A percentile compares a stretch with the other conserved stretches of the same genome.
These are phyloP conservation scores for Vidua chalybeata DNA, from an alignment of 2,113 vertebrate genomes.

Conservation along the genomic window DNA sequence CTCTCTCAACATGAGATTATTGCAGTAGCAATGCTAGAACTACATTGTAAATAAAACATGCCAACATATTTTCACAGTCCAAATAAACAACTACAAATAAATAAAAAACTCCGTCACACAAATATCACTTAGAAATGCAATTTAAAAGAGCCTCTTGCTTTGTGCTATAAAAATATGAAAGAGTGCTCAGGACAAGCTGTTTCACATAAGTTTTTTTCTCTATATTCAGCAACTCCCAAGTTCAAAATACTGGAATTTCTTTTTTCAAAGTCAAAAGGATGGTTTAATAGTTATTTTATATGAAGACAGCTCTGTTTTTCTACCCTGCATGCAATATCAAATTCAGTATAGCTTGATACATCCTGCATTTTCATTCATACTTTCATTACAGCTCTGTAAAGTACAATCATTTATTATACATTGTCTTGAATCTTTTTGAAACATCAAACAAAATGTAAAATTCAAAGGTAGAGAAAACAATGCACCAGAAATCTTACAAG, in stretches of 20 bases:
- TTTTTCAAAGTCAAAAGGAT: conserved; percentile 30
- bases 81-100: conserved; percentile 28
- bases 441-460: conserved; percentile 15
- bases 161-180: background rate
- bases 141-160: background rate
- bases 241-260: conserved; percentile 6
- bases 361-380: background rate
- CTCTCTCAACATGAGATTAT: background rate
- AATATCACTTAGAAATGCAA: conserved; percentile 34
- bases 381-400: conserved; percentile 12
- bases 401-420: conserved; percentile 30
- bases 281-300: conserved; percentile 18
- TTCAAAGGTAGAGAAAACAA: background rate
- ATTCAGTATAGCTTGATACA: background rate
- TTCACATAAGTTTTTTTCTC: conserved; percentile 11
- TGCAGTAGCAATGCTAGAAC: background rate
- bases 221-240: background rate
- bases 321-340: background rate
- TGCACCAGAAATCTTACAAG: background rate
- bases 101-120: background rate
- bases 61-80: background rate
- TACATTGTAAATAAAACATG: conserved; percentile 7
- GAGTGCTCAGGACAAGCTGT: background rate
- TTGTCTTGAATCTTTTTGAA: background rate
- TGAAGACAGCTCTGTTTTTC: conserved; percentile 2